Evolutionary conservation across 2,888 invertebrate species (phyloP), one percentile per base, ranked within the genome.

Genomic region (Metallyticus violacea): DNA sequence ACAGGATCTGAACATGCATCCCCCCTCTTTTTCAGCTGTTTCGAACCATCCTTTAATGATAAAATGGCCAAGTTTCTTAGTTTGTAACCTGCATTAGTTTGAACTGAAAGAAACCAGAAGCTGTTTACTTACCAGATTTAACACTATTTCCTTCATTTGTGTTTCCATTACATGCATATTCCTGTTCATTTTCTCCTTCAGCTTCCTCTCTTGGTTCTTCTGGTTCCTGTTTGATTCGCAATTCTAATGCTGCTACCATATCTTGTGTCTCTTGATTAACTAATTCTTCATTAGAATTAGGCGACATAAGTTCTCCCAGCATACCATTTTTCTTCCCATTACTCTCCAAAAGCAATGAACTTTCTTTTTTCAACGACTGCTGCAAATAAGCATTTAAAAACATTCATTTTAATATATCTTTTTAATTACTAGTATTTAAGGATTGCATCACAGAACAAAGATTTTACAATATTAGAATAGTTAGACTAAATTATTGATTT

Each of bases 181-280:
- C n/a, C 15, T 9, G n/a, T 26, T 80, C 84, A 15, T 80, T 76
- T 40, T 26, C 40, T 79, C 83, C 40, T 77, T 26, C 79, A n/a
- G 28, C 76, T 7, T 80, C 78, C 4, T 83, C 84, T 15, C 30
- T 40, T 6, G 84, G 85, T 7, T 86, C 84, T 22, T 29, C 29
- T 4, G 85, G 81, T 26, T 86, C 87, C 77, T 81, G 30, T 27
- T 86, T 88, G 22, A 88, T 82, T 7, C 86, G 27, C 26, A 86
- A 9, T 81, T 88, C 88, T 5, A 85, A 62, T 1, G 85, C 87
- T 29, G 30, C 88, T 27, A 82, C 86, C 86, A 86, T 86, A 78
- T 86, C 86, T 40, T 77, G 82, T 62, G 82, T 77, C 26, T 86
- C 86, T 25, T 29, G 29, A 7, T 86, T 82, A n/a, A 62, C 4